Percentiles rank a stretch among this genome's conserved stretches.
Conservation (phyloP, 2,797 vertebrate genomes). For the Carduelis carduelis region DNA sequence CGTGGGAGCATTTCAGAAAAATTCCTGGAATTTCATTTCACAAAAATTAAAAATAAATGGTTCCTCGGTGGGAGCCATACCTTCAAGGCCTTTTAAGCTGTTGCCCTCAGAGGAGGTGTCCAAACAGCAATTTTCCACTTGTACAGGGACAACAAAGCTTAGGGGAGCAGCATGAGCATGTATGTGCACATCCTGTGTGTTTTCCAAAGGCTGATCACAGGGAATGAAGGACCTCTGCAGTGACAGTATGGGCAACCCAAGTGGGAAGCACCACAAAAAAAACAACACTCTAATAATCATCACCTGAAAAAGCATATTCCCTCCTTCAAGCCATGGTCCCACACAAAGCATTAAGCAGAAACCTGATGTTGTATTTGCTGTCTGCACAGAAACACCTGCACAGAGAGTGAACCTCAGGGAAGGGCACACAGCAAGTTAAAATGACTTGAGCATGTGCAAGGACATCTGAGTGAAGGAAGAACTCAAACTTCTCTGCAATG, state of each 20-base stretch:
- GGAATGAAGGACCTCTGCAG: not conserved
- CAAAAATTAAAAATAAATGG: not conserved
- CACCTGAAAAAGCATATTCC: not conserved
- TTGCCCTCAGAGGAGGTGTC: not conserved
- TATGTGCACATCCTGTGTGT: not conserved
- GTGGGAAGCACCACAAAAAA: not conserved
- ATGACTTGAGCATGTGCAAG: not conserved
- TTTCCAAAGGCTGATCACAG: not conserved
- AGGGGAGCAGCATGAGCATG: not conserved
- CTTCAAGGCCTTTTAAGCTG: not conserved
- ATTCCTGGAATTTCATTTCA: not conserved
- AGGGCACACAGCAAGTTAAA: not conserved
- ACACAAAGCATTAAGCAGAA: not conserved
- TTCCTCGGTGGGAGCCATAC: not conserved
- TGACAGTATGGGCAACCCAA: accelerated
- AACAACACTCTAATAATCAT: not conserved
- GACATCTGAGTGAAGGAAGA: not conserved
- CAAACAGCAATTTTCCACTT: not conserved
- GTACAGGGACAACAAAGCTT: not conserved
- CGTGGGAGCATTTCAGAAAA: not conserved
- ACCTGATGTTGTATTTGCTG: not conserved
- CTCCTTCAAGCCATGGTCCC: not conserved
- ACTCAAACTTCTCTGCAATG: not conserved
- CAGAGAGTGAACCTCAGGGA: not conserved
- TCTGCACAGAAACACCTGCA: not conserved